Percentiles rank a stretch among this genome's conserved stretches.
Evolutionary conservation across 2,113 vertebrate species (phyloP).

Genomic region (Lycaon pictus): DNA sequence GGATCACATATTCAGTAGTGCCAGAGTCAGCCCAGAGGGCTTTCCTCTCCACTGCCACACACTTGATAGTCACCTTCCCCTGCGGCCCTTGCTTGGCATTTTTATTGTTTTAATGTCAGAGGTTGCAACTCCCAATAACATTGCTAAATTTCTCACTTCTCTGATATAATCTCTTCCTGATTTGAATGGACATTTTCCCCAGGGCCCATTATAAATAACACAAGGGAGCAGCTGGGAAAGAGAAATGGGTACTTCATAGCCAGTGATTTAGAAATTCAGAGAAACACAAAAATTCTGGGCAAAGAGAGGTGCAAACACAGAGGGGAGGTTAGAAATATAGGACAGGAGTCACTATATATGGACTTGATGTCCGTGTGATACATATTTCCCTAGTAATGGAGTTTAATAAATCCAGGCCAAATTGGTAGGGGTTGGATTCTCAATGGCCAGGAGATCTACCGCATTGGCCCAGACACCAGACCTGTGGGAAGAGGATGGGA

Average conservation of each 20-base stretch:
- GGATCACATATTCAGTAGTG: constrained; percentile 45
- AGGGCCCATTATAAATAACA: constrained; percentile 66
- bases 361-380: constrained; percentile 71
- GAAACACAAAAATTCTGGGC: constrained; percentile 77
- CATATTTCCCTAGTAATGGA: constrained; percentile 65
- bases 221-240: constrained; percentile 48
- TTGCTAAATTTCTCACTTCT: constrained; percentile 52
- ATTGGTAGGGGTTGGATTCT: constrained; percentile 62
- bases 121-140: constrained; percentile 62
- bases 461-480: not conserved
- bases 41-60: not conserved
- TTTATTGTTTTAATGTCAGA: constrained; percentile 37
- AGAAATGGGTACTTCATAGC: constrained; percentile 75
- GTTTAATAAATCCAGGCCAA: constrained; percentile 68
- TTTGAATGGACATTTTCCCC: constrained; percentile 70
- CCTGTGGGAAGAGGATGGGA: not conserved
- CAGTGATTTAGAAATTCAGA: constrained; percentile 72
- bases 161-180: constrained; percentile 48
- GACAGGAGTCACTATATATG: constrained; percentile 64
- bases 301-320: constrained; percentile 76
- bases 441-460: constrained; percentile 27
- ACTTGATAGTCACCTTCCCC: constrained; percentile 37
- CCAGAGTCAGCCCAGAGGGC: not conserved
- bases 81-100: constrained; percentile 36
- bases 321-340: constrained; percentile 69